These are phyloP conservation scores for Andrena marginata DNA, from an alignment of 2,888 invertebrate species.

Conservation along the genomic window DNA sequence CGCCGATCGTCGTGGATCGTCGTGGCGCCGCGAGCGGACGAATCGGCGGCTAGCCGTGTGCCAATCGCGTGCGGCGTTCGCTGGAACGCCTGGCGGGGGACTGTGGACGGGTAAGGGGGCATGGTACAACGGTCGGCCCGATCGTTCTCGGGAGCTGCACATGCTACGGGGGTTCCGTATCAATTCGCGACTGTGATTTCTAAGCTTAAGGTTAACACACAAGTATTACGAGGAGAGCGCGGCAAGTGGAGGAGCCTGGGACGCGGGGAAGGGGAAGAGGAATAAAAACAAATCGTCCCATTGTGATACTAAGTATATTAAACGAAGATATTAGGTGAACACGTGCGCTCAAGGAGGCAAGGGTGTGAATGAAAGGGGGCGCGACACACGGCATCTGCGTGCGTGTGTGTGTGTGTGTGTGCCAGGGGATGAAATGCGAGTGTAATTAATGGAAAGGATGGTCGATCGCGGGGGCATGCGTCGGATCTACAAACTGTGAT, in stretches of 20 bases:
- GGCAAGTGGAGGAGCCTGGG: too few species aligned
- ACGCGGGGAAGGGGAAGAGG: not conserved
- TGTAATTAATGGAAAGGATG: conserved; percentile 67
- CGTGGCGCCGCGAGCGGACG: not conserved
- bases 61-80: conserved; percentile 41
- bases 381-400: conserved; percentile 46
- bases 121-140: conserved; percentile 33
- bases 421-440: conserved; percentile 57
- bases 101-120: not conserved
- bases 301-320: conserved; percentile 74
- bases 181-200: conserved; percentile 75
- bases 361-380: conserved; percentile 68
- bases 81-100: conserved; percentile 2
- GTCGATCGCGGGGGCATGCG: conserved; percentile 62
- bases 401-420: conserved; percentile 16
- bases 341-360: conserved; percentile 65
- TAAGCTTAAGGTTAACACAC: conserved; percentile 70
- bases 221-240: conserved; percentile 7
- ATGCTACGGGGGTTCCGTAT: conserved; percentile 70
- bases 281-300: conserved; percentile 66
- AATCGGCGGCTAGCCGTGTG: conserved; percentile 28
- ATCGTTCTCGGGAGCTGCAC: conserved; percentile 46
- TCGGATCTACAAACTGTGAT: conserved; percentile 68
- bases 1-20: conserved; percentile 16
- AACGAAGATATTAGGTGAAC: conserved; percentile 56